Evolutionary conservation across 2,888 invertebrate species (phyloP).

Genomic region (Pseudanteris insignis): DNA sequence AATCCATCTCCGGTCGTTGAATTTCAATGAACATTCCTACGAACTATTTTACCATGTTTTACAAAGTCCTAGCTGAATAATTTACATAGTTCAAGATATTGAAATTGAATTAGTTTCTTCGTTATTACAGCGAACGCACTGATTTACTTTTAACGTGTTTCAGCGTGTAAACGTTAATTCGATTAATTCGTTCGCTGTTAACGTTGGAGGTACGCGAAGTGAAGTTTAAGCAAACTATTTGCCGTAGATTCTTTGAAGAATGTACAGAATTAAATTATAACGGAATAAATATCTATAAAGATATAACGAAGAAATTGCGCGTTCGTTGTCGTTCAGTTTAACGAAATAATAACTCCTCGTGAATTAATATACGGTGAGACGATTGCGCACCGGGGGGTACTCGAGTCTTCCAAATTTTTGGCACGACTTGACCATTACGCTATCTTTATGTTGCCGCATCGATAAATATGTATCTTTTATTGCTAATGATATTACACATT

Average conservation of each 20-base stretch:
- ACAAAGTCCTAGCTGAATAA: background rate
- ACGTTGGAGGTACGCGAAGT: background rate
- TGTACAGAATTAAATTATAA: too few species aligned
- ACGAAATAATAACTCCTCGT: too few species aligned
- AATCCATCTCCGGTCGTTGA: too few species aligned
- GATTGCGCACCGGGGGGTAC: background rate
- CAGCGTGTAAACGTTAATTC: constrained; percentile 21
- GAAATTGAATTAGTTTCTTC: constrained; percentile 27
- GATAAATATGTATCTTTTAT: constrained; percentile 28
- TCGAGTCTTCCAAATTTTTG: constrained; percentile 14
- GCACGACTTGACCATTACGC: constrained; percentile 24
- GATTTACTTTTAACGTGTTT: constrained; percentile 19
- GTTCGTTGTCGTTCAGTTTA: too few species aligned
- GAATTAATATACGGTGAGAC: constrained; percentile 2
- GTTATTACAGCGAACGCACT: constrained; percentile 7
- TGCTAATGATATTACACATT: constrained; percentile 37
- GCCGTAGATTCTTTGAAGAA: background rate
- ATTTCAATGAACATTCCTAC: too few species aligned
- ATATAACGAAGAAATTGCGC: too few species aligned
- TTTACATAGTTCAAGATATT: constrained; percentile 9
- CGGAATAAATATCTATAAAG: too few species aligned
- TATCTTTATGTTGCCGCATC: constrained; percentile 22
- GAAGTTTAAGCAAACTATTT: constrained; percentile 10
- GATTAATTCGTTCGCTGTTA: constrained; percentile 15
- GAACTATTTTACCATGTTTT: too few species aligned